A percentile compares a stretch with the other conserved stretches of the same genome.
These are phyloP conservation scores for Linurgus olivaceus DNA, from an alignment of 2,797 vertebrate species.

Conservation along the genomic window DNA sequence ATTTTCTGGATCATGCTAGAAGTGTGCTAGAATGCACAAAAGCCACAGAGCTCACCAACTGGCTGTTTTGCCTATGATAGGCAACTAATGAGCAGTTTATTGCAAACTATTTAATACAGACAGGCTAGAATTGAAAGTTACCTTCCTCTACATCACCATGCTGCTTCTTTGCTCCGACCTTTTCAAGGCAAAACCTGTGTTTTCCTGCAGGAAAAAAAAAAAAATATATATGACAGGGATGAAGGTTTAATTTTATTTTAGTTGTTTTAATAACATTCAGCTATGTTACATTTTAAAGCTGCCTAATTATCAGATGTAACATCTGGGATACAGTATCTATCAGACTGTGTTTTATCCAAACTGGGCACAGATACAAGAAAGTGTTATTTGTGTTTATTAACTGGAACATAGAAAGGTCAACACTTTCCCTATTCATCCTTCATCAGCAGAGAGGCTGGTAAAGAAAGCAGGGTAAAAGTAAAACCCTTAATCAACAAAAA, in stretches of 20 bases:
- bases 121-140: slow-evolving; percentile 35
- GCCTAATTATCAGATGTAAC: slow-evolving; percentile 63
- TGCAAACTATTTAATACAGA: slow-evolving; percentile 9
- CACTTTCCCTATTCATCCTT: slow-evolving; percentile 23
- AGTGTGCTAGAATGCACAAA: slow-evolving; percentile 24
- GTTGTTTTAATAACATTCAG: neutral
- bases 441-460: neutral
- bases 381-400: slow-evolving; percentile 55
- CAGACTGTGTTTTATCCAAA: slow-evolving; percentile 38
- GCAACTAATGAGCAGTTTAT: neutral
- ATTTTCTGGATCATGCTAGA: slow-evolving; percentile 41
- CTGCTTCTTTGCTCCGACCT: slow-evolving; percentile 45
- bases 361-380: slow-evolving; percentile 40
- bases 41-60: slow-evolving; percentile 5
- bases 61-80: neutral
- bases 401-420: slow-evolving; percentile 41
- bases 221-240: neutral
- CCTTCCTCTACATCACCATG: slow-evolving; percentile 36
- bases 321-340: slow-evolving; percentile 43
- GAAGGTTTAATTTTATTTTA: slow-evolving; percentile 49
- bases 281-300: slow-evolving; percentile 50
- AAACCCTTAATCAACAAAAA: slow-evolving; percentile 1
- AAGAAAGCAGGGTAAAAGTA: slow-evolving; percentile 15
- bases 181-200: slow-evolving; percentile 41
- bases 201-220: slow-evolving; percentile 38